phyloP scores from a whole-genome alignment of 2,113 vertebrate genomes.

The Helogale parvula region DNA sequence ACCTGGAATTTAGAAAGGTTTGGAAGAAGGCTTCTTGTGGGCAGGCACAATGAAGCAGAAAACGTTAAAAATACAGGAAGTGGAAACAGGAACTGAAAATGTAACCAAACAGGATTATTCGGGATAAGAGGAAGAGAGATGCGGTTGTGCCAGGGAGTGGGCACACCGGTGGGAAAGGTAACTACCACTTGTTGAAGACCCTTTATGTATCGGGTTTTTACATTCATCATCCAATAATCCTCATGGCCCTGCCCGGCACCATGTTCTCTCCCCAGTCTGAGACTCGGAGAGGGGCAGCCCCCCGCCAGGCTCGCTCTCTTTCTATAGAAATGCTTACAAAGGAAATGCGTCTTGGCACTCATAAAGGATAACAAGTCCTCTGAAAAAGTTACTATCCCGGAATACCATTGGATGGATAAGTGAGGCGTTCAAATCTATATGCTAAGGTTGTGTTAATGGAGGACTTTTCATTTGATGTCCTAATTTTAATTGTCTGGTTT shows the following conservation, averaged over 20 bases:
- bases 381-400: neutral
- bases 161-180: neutral
- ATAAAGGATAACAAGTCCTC: neutral
- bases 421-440: neutral
- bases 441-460: neutral
- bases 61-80: neutral
- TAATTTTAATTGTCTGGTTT: constrained; percentile 13
- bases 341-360: neutral
- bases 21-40: neutral
- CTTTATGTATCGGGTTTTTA: neutral
- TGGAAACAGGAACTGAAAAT: neutral
- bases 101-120: neutral
- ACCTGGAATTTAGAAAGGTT: neutral
- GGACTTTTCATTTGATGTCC: constrained; percentile 18
- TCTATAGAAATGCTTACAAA: neutral
- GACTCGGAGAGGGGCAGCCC: neutral
- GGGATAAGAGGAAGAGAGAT: neutral
- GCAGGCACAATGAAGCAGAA: neutral
- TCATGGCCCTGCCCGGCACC: neutral
- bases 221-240: neutral
- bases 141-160: neutral
- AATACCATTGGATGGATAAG: neutral
- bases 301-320: neutral
- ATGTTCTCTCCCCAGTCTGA: neutral
- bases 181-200: neutral